Evolutionary conservation across 2,888 invertebrate genomes (phyloP), one percentile per base, ranked within the genome.

Genomic region (Coenonympha glycerion): DNA sequence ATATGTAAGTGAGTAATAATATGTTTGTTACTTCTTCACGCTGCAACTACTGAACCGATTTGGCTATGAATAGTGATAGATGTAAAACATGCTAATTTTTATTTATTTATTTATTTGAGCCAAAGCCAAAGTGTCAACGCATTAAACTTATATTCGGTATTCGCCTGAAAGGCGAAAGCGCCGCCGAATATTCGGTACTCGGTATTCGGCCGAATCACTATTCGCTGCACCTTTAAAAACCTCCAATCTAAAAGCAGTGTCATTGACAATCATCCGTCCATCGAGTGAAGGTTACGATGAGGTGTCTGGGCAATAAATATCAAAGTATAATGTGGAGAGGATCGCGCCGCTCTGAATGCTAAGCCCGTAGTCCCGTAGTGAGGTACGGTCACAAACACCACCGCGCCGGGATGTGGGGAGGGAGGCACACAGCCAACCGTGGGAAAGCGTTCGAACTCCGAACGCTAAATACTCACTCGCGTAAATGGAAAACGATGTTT

Each of bases 351-450:
- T 82, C 78, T 81, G 81, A 81, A 85, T 83, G 79, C 82, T 81
- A 81, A 79, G 74, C 79, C 72, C 79, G n/a, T n/a, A n/a, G n/a
- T n/a, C n/a, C n/a, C n/a, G 82, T 79, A 81, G 79, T 79, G 79
- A 76, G 79, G 75, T 76, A 79, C 79, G 79, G n/a, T n/a, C n/a
- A n/a, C n/a, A 79, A 79, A 52, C 52, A 57, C 56, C 55, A 55
- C 60, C 60, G 69, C 57, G 61, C 58, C 47, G 65, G 55, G 63
- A 61, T 64, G 58, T 59, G 69, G 61, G 64, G 60, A 65, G 63
- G 66, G 64, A 65, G 68, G 68, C 71, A 68, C 72, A 73, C 77
- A 76, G 65, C 75, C 72, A 68, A 77, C 76, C 84, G 84, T 84
- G 85, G 84, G 85, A 85, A 79, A 74, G 73, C 70, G 69, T 71